Conservation (phyloP, 2,797 vertebrate species). For the Phoeniculus purpureus region DNA sequence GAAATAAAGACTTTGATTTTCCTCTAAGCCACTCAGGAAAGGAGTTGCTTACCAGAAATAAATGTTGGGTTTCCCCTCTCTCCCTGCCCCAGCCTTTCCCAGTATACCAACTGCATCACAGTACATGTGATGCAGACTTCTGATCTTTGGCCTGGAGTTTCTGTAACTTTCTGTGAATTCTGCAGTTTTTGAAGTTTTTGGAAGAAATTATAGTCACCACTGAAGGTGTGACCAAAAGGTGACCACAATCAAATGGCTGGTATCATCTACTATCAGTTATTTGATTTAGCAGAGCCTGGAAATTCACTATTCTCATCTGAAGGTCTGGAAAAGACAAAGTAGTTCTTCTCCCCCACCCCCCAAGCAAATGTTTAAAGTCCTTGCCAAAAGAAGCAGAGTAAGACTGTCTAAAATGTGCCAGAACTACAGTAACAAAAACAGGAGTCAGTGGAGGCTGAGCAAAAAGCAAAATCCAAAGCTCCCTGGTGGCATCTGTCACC, state of each 20-base stretch:
- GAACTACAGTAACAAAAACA: slow-evolving; percentile 18
- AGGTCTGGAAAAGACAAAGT: not conserved
- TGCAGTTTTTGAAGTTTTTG: not conserved
- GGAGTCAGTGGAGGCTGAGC: slow-evolving; percentile 1
- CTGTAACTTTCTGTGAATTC: not conserved
- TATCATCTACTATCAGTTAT: not conserved
- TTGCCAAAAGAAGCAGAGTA: slow-evolving; percentile 36
- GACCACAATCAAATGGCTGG: not conserved
- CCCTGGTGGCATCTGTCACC: slow-evolving; percentile 52
- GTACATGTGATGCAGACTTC: not conserved
- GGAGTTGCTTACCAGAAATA: too few species aligned
- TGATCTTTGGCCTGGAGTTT: not conserved
- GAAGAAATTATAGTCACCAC: not conserved
- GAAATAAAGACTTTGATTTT: not conserved
- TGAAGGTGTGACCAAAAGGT: not conserved
- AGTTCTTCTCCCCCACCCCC: not conserved
- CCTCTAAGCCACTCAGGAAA: not conserved
- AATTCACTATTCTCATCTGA: not conserved
- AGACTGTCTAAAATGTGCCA: slow-evolving; percentile 33
- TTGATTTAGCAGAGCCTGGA: not conserved
- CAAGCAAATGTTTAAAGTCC: slow-evolving; percentile 28
- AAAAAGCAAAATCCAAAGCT: slow-evolving; percentile 54
- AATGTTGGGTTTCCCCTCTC: not conserved
- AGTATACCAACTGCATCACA: too few species aligned
- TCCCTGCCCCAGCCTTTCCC: too few species aligned